Evolutionary conservation across 2,888 invertebrate genomes (phyloP), one percentile per base, ranked within the genome.

Genomic region (Melieria omissa): DNA sequence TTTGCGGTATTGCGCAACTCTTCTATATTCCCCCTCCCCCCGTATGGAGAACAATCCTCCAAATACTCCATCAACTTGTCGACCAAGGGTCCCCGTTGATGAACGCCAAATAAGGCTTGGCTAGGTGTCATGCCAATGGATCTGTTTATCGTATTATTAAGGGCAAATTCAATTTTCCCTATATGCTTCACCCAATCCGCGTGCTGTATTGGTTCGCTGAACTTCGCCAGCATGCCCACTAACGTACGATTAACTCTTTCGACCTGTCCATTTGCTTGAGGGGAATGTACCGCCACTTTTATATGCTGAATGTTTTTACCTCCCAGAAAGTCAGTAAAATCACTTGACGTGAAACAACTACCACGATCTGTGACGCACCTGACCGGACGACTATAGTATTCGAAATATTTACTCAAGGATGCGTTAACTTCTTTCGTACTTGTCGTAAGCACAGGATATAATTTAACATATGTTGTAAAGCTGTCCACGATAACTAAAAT

Each of bases 111-210:
- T 42, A 72, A 12, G 12, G 67, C 44, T 41, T 49, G 12, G 64
- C 67, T 67, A 0, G 70, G 73, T 0, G 73, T 60, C 10, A 60
- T 61, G 8, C 64, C 16, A 46, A 67, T 67, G 1, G 73, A 12
- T 41, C 62, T 49, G 44, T 71, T 68, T 8, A 73, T 65, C 10
- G 67, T 60, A 47, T 61, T 71, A 44, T 65, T 68, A 55, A 71
- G 16, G 7, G 68, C 61, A 14, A 71, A 71, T 65, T 73, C 72
- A n/a, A 72, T 60, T n/a, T 67, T 47, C 7, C 16, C 7, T n/a
- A 70, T 42, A 9, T 73, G 73, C 12, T 61, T 65, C 0, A 70
- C 70, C 74, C 73, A 73, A 47, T 74, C 70, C 5, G 74, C 62
- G 61, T 74, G 65, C 9, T 44, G 10, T 8, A 71, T 60, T 2